phyloP scores from a whole-genome alignment of 30 jellyfish, hydroid and myxozoan species.

The Cassiopea xamachana region DNA sequence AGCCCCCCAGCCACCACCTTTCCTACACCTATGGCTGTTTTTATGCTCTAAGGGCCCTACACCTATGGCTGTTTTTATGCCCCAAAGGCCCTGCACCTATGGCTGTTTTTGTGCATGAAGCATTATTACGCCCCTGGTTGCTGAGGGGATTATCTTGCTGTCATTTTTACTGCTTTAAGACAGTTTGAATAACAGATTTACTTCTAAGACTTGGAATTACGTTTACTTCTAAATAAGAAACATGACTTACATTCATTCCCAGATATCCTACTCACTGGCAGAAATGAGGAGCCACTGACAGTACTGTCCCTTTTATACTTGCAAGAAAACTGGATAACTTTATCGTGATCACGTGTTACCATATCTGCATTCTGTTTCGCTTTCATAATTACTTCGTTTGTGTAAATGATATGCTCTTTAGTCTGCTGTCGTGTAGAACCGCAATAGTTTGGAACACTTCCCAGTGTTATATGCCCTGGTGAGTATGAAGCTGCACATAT shows the following conservation, averaged over 20 bases:
- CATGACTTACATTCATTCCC: constrained; percentile 31
- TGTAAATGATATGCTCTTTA: constrained; percentile 7
- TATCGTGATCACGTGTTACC: constrained; percentile 44
- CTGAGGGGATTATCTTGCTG: too few relatives aligned
- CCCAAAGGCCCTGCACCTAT: too few relatives aligned
- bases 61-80: too few relatives aligned
- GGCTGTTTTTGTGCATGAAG: too few relatives aligned
- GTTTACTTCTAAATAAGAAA: not conserved
- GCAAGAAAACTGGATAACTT: constrained; percentile 4
- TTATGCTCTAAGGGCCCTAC: too few relatives aligned
- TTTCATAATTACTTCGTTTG: constrained; percentile 34
- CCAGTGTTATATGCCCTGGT: not conserved
- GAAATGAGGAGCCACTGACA: constrained; percentile 18
- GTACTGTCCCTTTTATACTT: not conserved
- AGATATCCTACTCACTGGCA: constrained; percentile 13
- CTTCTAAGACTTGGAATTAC: too few relatives aligned
- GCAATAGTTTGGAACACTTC: constrained; percentile 33
- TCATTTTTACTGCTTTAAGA: too few relatives aligned
- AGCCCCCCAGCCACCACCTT: too few relatives aligned
- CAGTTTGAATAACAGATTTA: too few relatives aligned
- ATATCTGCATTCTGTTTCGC: constrained; percentile 12
- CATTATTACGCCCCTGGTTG: too few relatives aligned
- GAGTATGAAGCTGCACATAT: not conserved
- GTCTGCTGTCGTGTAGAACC: constrained; percentile 35
- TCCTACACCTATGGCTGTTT: too few relatives aligned